These are phyloP conservation scores for Hemistola chrysoprasaria DNA, from an alignment of 2,888 invertebrate species.

Conservation along the genomic window DNA sequence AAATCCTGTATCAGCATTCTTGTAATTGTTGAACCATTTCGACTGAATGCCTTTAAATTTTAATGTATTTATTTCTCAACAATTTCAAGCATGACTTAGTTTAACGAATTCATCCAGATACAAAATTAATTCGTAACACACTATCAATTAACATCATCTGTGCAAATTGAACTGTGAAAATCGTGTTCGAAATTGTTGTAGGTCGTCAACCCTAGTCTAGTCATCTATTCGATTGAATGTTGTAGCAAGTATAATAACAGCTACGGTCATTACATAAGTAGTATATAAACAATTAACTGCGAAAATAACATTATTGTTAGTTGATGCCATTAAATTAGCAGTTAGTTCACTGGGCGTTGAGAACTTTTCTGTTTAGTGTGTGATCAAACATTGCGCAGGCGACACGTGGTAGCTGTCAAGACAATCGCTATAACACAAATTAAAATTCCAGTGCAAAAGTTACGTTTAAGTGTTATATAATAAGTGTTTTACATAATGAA, in stretches of 20 bases:
- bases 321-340: slow-evolving; percentile 52
- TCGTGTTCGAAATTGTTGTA: slow-evolving; percentile 19
- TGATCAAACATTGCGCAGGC: slow-evolving; percentile 56
- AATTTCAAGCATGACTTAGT: slow-evolving; percentile 26
- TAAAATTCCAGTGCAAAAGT: slow-evolving; percentile 22
- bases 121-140: slow-evolving; percentile 26
- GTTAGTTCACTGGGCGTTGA: slow-evolving; percentile 42
- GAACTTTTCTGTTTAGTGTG: slow-evolving; percentile 52
- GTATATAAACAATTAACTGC: slow-evolving; percentile 32
- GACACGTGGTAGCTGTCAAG: slow-evolving; percentile 55
- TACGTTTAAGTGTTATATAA: slow-evolving; percentile 22
- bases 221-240: slow-evolving; percentile 14
- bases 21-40: slow-evolving; percentile 7
- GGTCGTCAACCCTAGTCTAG: slow-evolving; percentile 45
- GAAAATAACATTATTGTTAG: slow-evolving; percentile 38
- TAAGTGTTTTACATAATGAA: slow-evolving; percentile 29
- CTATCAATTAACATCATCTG: slow-evolving; percentile 37
- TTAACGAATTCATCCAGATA: slow-evolving; percentile 22
- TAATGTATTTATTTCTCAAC: slow-evolving; percentile 17
- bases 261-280: no score
- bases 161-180: slow-evolving; percentile 31
- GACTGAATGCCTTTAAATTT: slow-evolving; percentile 13
- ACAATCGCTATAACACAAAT: slow-evolving; percentile 27
- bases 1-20: no score
- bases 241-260: no score